Evolutionary conservation across 2,113 vertebrate genomes (phyloP).

Genomic region (Microtus pennsylvanicus): DNA sequence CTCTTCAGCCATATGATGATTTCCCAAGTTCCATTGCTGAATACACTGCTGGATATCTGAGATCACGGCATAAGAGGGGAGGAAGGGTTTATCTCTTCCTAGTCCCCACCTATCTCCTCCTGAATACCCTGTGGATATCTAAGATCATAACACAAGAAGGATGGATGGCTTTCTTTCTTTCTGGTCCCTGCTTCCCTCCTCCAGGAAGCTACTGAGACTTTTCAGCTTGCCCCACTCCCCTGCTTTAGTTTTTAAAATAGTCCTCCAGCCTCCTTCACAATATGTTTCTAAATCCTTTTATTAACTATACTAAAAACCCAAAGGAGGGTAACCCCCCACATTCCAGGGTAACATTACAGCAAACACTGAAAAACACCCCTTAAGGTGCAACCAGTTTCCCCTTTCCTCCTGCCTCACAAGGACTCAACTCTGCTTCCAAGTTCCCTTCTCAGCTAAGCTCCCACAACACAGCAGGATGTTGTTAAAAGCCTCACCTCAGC

Average conservation of each 20-base stretch:
- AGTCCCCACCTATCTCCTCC: background rate
- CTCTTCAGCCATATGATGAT: background rate
- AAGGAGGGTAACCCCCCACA: background rate
- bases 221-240: background rate
- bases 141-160: too few species aligned
- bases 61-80: too few species aligned
- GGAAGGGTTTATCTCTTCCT: background rate
- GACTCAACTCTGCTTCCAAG: background rate
- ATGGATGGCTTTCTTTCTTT: background rate
- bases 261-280: background rate
- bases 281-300: background rate
- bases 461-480: background rate
- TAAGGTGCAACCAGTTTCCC: background rate
- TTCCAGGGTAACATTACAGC: background rate
- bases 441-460: background rate
- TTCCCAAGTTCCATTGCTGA: background rate
- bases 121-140: background rate
- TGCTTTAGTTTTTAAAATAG: background rate
- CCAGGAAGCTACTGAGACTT: background rate
- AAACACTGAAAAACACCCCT: background rate
- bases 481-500: too few species aligned
- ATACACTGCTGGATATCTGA: background rate
- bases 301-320: background rate
- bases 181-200: background rate
- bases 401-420: background rate